phyloP scores from a whole-genome alignment of 1,140 invertebrate species.

The Drosophila busckii region DNA sequence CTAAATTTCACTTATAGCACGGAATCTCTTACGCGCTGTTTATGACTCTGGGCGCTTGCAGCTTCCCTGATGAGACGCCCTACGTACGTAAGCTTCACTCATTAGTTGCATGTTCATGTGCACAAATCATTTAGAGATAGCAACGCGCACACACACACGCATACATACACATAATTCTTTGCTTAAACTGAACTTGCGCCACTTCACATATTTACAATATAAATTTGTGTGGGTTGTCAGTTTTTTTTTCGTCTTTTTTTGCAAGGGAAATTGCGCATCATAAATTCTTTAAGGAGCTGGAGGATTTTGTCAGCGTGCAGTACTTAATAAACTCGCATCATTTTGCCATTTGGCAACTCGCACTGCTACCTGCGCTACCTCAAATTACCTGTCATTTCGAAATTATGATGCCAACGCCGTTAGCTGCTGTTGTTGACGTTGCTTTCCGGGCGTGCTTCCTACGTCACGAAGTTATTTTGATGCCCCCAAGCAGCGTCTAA shows the following conservation, averaged over 20 bases:
- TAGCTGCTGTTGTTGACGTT: conserved; percentile 30
- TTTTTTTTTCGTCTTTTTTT: conserved; percentile 22
- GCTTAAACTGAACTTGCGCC: too few species aligned
- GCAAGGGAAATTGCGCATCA: conserved; percentile 51
- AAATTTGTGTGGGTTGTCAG: conserved; percentile 41
- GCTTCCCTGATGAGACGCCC: not conserved
- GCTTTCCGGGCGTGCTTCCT: conserved; percentile 34
- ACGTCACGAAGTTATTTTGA: conserved; percentile 12
- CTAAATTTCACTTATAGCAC: conserved; percentile 63
- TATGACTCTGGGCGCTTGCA: conserved; percentile 8
- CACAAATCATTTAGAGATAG: conserved; percentile 59
- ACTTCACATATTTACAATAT: conserved; percentile 53
- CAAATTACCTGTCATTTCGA: conserved; percentile 76
- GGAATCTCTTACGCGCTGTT: conserved; percentile 22
- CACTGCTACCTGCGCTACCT: conserved; percentile 42
- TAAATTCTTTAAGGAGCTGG: conserved; percentile 68
- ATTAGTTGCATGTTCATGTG: conserved; percentile 70
- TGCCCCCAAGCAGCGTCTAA: conserved; percentile 43
- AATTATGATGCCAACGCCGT: conserved; percentile 65
- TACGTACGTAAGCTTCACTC: conserved; percentile 37
- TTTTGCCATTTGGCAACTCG: conserved; percentile 70
- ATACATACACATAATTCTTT: too few species aligned
- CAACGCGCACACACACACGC: not conserved
- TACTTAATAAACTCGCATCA: conserved; percentile 76
- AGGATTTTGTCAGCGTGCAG: conserved; percentile 60